Evolutionary conservation across 2,888 invertebrate genomes (phyloP).

Genomic region (Podabrus alpinus): DNA sequence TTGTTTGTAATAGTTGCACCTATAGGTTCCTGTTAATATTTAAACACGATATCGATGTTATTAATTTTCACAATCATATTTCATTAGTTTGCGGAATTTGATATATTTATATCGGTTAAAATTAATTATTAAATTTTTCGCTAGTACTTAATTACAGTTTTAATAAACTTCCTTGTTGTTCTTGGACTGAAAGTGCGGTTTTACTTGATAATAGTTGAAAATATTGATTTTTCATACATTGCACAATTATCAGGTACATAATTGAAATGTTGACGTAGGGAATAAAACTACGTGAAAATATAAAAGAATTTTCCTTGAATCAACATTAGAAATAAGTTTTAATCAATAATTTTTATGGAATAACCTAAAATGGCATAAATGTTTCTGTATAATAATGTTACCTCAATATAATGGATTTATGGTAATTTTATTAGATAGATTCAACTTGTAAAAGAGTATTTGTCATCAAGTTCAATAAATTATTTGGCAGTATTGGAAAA

Average conservation of each 20-base stretch:
- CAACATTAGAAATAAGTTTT: too few species aligned
- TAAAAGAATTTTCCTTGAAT: too few species aligned
- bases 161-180: background rate
- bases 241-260: too few species aligned
- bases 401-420: too few species aligned
- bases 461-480: background rate
- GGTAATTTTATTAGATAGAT: too few species aligned
- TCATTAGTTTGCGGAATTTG: background rate
- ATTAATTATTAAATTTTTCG: background rate
- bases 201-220: too few species aligned
- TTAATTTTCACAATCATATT: background rate
- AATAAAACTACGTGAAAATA: too few species aligned
- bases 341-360: too few species aligned
- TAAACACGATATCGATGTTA: background rate
- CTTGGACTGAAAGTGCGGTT: background rate
- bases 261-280: too few species aligned
- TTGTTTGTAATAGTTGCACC: background rate
- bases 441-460: background rate
- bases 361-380: too few species aligned
- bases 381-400: too few species aligned
- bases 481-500: background rate
- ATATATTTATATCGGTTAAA: background rate
- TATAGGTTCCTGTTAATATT: background rate
- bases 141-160: background rate
- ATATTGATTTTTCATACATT: too few species aligned